A percentile compares a stretch with the other conserved stretches of the same genome.
phyloP scores from a whole-genome alignment of 2,797 vertebrate species.

The Darevskia nairensis region DNA sequence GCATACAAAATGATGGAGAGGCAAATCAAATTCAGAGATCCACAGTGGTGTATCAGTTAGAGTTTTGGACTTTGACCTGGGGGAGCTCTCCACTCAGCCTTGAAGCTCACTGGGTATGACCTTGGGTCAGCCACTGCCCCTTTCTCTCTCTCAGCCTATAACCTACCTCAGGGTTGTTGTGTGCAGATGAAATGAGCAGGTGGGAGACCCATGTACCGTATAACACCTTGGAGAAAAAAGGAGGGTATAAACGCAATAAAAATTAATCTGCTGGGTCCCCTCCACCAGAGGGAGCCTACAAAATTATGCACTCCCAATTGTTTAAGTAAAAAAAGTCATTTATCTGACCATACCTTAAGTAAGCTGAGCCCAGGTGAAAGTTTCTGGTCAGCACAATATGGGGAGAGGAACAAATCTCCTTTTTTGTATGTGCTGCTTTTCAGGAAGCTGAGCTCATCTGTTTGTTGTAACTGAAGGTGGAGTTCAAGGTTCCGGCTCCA shows the following conservation, averaged over 20 bases:
- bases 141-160: too few species aligned
- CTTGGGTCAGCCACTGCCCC: too few species aligned
- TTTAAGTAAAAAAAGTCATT: not conserved
- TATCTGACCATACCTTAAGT: not conserved
- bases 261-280: not conserved
- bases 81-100: too few species aligned
- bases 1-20: not conserved
- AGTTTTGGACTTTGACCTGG: too few species aligned
- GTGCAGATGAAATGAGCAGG: too few species aligned
- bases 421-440: not conserved
- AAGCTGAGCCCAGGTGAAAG: not conserved
- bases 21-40: not conserved
- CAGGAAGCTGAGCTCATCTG: not conserved
- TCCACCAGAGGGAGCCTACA: not conserved
- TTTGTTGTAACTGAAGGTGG: not conserved
- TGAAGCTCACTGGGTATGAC: too few species aligned
- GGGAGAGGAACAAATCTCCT: conserved; percentile 5
- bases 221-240: too few species aligned
- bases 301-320: too few species aligned
- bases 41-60: not conserved
- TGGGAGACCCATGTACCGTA: too few species aligned
- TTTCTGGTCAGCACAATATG: not conserved
- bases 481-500: not conserved
- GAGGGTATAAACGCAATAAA: too few species aligned
- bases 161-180: too few species aligned